A percentile compares a stretch with the other conserved stretches of the same genome.
Conservation (phyloP, 2,888 invertebrate genomes). For the Pyrocoelia pectoralis region DNA sequence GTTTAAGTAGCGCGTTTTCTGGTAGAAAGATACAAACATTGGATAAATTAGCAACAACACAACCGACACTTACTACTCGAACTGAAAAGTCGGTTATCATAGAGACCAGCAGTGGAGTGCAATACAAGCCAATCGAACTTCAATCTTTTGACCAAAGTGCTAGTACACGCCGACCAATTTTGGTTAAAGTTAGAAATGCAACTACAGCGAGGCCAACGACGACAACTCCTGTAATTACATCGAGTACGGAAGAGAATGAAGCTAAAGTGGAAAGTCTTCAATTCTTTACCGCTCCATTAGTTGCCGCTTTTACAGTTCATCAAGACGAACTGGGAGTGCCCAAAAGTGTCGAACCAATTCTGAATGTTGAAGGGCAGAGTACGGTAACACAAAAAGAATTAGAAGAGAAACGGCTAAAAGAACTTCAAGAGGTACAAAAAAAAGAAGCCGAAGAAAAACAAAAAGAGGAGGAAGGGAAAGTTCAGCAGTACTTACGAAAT, state of each 20-base stretch:
- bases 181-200: background rate
- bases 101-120: background rate
- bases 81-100: background rate
- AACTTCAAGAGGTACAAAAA: conserved; percentile 40
- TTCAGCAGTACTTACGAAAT: conserved; percentile 60
- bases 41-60: conserved; percentile 61
- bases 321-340: conserved; percentile 82
- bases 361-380: conserved; percentile 60
- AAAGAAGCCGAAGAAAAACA: conserved; percentile 36
- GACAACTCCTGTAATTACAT: conserved; percentile 69
- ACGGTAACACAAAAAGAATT: conserved; percentile 36
- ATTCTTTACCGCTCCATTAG: conserved; percentile 81
- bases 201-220: conserved; percentile 51
- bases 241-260: conserved; percentile 73
- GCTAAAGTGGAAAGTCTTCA: conserved; percentile 75
- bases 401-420: conserved; percentile 37
- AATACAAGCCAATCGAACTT: background rate
- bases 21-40: conserved; percentile 63
- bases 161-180: background rate
- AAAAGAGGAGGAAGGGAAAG: conserved; percentile 44
- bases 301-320: conserved; percentile 86
- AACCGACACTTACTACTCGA: conserved; percentile 34
- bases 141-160: background rate
- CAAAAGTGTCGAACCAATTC: conserved; percentile 79
- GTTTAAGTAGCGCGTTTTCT: conserved; percentile 62